Base-by-base conservation (phyloP, 2,888 invertebrate genomes). In the Erpobdella octoculata region DNA sequence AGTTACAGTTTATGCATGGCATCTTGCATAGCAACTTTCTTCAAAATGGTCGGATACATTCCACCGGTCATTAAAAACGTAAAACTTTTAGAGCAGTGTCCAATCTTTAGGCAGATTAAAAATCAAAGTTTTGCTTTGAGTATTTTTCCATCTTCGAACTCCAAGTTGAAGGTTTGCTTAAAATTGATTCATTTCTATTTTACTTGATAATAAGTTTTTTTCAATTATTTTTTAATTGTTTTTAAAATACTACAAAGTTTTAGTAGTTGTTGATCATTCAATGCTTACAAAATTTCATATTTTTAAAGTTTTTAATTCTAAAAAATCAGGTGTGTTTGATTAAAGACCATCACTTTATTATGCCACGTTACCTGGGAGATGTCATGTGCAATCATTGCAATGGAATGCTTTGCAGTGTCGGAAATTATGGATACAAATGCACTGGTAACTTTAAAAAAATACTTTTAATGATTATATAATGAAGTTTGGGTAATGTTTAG, bases 391-490 rank as follows among this genome's bases (percentile, higher is more conserved):
- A 92, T 85, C 90, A 91, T 85, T 97, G 97, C 86, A 90, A 91
- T 80, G 87, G 89, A 81, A 89, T 92, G 77, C 90, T 97, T 78
- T 92, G 92, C 88, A 97, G 97, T 67, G 90, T 97, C 73, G 93
- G 94, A 79, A 93, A 94, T 76, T 96, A 97, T 85, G 96, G 95
- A 72, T 95, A 91, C 86, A 91, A 93, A 80, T 98, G 97, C 85
- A 88, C 90, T 81, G 90, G 95, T 93, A 85, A 85, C 86, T 82
- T 70, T n/a, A n/a, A n/a, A n/a, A n/a, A n/a, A n/a, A n/a, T n/a
- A n/a, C n/a, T n/a, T n/a, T n/a, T n/a, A n/a, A n/a, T n/a, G n/a
- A n/a, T n/a, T n/a, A n/a, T n/a, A n/a, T n/a, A n/a, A n/a, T n/a
- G n/a, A n/a, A n/a, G n/a, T n/a, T n/a, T n/a, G n/a, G n/a, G n/a